Evolutionary conservation across 1,140 invertebrate genomes (phyloP), one percentile per base, ranked within the genome.

Genomic region (Vanessa tameamea): DNA sequence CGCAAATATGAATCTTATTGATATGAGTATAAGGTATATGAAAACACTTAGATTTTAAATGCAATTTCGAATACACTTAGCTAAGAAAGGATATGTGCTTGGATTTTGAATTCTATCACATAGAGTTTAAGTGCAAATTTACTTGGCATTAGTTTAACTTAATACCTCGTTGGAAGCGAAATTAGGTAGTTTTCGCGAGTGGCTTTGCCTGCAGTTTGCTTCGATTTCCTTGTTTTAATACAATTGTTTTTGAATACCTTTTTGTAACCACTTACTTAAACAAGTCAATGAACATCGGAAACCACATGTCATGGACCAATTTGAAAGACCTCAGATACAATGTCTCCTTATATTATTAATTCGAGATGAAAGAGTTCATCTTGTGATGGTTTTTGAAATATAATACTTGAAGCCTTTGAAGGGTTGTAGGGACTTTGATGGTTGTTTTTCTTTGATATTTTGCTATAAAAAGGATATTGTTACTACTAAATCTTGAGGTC

Each of bases 21-120:
- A 59, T 63, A 76, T 71, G 8, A 13, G 3, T 43, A 47, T 73
- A 77, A 72, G 63, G 53, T 68, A 75, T 47, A 61, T 15, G 57
- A n/a, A 26, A 61, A 26, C n/a, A n/a, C n/a, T 61, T 61, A 31
- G 57, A 61, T 14, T 31, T 61, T 61, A 37, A 26, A 37, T 64
- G 65, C 47, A 63, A 69, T 74, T 74, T 69, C 31, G 66, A 69
- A 69, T 64, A 43, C 59, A 68, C 43, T 69, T 47, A 57, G 55
- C 55, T 61, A 31, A 61, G 57, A 37, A 26, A 59, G 8, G 13
- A 51, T 12, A 5, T 26, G 6, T 15, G 12, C 8, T 37, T 23
- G 43, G 37, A 75, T 53, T 75, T 70, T 70, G 37, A 15, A 66
- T 59, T 61, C 64, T 73, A 67, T 67, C 12, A 9, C 31, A 26